Evolutionary conservation across 2,113 vertebrate species (phyloP).

Genomic region (Tragelaphus imberbis): DNA sequence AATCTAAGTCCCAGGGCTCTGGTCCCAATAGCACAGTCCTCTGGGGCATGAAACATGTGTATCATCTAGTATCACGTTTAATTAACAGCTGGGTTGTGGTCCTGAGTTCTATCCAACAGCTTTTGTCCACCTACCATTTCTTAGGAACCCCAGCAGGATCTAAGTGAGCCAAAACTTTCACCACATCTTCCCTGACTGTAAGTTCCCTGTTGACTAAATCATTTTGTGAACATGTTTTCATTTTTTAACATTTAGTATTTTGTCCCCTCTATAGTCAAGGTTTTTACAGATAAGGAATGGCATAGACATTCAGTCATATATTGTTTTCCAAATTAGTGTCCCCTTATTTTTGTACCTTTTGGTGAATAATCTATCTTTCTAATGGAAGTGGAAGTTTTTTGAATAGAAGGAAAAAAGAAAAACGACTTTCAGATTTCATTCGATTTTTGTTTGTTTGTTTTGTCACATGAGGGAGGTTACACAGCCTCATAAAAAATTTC

Average conservation of each 20-base stretch:
- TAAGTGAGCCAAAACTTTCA: neutral
- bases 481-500: neutral
- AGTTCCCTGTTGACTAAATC: neutral
- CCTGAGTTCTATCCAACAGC: neutral
- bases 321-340: neutral
- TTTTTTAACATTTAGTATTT: neutral
- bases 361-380: constrained; percentile 2
- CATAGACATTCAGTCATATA: neutral
- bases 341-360: neutral
- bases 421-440: neutral
- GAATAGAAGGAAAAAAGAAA: constrained; percentile 6
- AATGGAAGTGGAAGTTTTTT: neutral
- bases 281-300: neutral
- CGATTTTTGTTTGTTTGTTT: neutral
- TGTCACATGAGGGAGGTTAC: neutral
- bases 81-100: neutral
- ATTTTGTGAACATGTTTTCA: neutral
- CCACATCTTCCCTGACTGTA: neutral
- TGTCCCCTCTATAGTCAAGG: neutral
- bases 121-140: neutral
- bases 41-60: neutral
- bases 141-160: neutral
- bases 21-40: neutral
- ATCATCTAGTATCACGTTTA: neutral
- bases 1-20: neutral